These are phyloP conservation scores for Lamellibrachia luymesi DNA, from an alignment of 1,140 invertebrate genomes.

Conservation along the genomic window DNA sequence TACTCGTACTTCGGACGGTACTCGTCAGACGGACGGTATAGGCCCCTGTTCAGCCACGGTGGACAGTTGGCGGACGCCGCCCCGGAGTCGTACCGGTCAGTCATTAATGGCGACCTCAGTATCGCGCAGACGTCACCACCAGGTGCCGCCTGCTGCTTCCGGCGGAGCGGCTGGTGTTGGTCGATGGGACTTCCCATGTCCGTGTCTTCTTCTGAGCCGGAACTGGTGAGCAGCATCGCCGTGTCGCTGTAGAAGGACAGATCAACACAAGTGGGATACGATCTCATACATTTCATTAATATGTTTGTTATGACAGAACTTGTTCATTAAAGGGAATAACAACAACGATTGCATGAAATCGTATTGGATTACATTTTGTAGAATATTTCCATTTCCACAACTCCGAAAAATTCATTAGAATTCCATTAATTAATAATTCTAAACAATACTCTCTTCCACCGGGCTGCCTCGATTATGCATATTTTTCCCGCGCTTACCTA, in stretches of 20 bases:
- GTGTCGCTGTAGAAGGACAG: not conserved
- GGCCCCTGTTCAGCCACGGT: not conserved
- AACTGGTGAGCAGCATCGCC: not conserved
- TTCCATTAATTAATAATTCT: no score
- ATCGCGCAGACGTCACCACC: not conserved
- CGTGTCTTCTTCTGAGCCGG: not conserved
- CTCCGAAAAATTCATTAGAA: no score
- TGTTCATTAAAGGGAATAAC: no score
- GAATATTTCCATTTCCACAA: no score
- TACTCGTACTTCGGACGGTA: not conserved
- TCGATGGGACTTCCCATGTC: not conserved
- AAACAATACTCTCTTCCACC: no score
- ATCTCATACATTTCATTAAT: not conserved
- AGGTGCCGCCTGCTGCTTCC: not conserved
- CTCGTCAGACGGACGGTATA: not conserved
- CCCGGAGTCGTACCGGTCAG: not conserved
- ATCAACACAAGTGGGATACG: not conserved
- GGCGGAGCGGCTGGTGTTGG: not conserved
- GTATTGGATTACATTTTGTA: no score
- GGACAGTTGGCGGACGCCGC: not conserved
- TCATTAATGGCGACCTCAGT: not conserved
- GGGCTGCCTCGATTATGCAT: no score
- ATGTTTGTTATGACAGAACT: not conserved
- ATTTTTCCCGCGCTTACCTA: no score
- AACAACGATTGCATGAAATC: no score